Evolutionary conservation across 2,113 vertebrate species (phyloP).

Genomic region (Alouatta palliata): DNA sequence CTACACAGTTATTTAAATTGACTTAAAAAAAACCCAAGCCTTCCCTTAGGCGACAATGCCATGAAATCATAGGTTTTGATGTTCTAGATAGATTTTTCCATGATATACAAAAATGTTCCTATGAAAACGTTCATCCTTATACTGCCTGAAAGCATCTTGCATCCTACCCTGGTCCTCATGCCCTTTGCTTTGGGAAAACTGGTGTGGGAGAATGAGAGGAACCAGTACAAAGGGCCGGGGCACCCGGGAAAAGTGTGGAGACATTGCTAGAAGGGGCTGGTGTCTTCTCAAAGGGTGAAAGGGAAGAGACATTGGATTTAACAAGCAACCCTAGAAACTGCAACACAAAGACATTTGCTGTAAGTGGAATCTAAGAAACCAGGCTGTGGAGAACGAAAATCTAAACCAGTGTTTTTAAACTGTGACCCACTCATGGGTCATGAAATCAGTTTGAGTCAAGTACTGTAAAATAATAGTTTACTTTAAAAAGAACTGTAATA

Average conservation of each 20-base stretch:
- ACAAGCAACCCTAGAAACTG: neutral
- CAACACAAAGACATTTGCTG: too few species aligned
- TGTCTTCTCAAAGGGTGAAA: neutral
- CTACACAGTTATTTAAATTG: neutral
- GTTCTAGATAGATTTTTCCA: neutral
- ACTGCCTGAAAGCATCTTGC: neutral
- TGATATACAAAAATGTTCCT: neutral
- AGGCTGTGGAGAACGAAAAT: neutral
- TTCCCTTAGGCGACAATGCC: neutral
- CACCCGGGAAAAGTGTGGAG: too few species aligned
- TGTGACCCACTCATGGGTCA: neutral
- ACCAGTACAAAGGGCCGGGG: rapidly evolving
- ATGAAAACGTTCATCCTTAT: neutral
- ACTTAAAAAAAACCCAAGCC: neutral
- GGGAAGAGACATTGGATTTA: neutral
- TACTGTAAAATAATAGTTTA: neutral
- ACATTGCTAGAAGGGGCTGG: rapidly evolving
- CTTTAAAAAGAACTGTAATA: neutral
- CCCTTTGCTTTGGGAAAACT: neutral
- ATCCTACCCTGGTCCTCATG: rapidly evolving
- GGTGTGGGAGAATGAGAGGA: neutral
- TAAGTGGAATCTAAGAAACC: too few species aligned
- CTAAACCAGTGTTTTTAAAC: neutral
- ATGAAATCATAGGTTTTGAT: neutral
- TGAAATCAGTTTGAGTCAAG: neutral